Evolutionary conservation across 2,797 vertebrate genomes (phyloP), one percentile per base, ranked within the genome.

Genomic region (Luscinia megarhynchos): DNA sequence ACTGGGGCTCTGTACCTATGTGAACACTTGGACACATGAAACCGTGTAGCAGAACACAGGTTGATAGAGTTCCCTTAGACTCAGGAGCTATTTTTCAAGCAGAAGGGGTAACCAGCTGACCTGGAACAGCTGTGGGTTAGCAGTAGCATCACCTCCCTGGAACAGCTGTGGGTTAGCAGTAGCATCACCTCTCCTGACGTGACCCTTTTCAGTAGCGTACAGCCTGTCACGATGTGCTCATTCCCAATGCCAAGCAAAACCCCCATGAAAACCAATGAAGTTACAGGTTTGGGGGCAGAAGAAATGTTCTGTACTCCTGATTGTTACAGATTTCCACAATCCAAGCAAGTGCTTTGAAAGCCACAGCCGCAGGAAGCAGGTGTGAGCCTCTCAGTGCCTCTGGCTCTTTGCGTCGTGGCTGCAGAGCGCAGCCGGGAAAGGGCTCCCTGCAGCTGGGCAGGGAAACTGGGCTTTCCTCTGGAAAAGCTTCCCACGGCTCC

Each of bases 331-430:
- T 29, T 54, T 83, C 41, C 43, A 15, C n/a, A 83, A 62, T 9
- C 15, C 36, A 20, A 69, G n/a, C 9, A 27, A 70, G 16, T 27
- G 12, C 30, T 81, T 72, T 73, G 43, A 18, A 59, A 67, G 8
- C 15, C 8, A 5, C 67, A 59, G 55, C 55, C 1, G 6, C 24
- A 21, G 34, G 1, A 8, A 83, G 73, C 50, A 43, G 63, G 11
- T 75, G 24, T 14, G 45, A 77, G 24, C 27, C 46, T 50, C 53
- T 43, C 12, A 0, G 36, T 36, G 57, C 32, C 12, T 16, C 38
- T 10, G n/a, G 40, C 81, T 64, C 67, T 10, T 76, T 22, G 15
- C 11, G 2, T 13, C 0, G 2, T 2, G 20, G 29, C 34, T 51
- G 43, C 16, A 40, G 32, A 24, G 16, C 4, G 69, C 22, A 50